Percentiles rank a stretch among this genome's conserved stretches.
Evolutionary conservation across 2,113 vertebrate species (phyloP).

Genomic region (Willisornis vidua): DNA sequence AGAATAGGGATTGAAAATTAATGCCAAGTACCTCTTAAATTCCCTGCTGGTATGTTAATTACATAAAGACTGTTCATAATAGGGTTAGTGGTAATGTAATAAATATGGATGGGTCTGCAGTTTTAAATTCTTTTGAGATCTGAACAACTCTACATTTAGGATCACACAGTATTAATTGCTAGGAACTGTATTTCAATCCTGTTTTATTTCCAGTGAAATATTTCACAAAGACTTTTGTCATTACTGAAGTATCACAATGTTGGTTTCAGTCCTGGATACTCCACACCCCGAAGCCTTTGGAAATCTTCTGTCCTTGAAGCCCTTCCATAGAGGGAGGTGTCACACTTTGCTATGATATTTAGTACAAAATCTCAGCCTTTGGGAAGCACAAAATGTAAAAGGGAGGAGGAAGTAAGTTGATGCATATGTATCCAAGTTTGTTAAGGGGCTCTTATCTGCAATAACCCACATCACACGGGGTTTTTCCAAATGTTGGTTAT

Average conservation of each 20-base stretch:
- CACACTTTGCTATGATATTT: conserved; percentile 1
- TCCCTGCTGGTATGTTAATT: conserved; percentile 61
- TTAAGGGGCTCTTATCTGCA: conserved; percentile 62
- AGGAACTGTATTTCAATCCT: neutral
- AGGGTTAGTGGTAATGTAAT: conserved; percentile 58
- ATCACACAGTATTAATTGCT: neutral
- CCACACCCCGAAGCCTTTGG: neutral
- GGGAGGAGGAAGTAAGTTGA: conserved; percentile 36
- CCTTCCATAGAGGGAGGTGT: conserved; percentile 14
- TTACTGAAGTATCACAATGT: neutral
- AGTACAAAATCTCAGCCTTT: conserved; percentile 39
- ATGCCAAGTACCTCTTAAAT: conserved; percentile 60
- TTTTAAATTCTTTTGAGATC: conserved; percentile 54
- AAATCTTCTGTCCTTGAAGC: conserved; percentile 15
- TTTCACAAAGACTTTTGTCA: neutral
- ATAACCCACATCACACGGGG: neutral
- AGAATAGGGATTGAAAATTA: conserved; percentile 54
- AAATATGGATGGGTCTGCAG: conserved; percentile 42
- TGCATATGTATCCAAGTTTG: conserved; percentile 57
- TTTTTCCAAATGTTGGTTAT: conserved; percentile 60
- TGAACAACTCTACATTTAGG: neutral
- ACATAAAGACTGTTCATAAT: conserved; percentile 53
- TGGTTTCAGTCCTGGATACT: neutral
- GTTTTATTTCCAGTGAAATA: neutral
- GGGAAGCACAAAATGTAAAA: conserved; percentile 29